Evolutionary conservation across 2,888 invertebrate species (phyloP), one percentile per base, ranked within the genome.

Genomic region (Eupithecia dodoneata): DNA sequence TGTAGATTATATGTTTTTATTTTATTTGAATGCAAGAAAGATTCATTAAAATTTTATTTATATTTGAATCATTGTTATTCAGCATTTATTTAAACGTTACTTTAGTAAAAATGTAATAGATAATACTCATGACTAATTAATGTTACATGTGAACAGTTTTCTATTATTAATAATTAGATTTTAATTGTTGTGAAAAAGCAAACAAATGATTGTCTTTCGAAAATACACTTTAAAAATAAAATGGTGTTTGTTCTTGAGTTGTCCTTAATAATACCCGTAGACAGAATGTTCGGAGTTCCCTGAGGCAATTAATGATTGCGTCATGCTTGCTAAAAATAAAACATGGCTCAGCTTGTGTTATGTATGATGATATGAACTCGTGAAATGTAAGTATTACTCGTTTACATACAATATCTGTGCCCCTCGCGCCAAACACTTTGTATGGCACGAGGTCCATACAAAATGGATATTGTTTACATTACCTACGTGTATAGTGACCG

Each of bases 221-320:
- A 12, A 63, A 30, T 18, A 30, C 63, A 30, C n/a, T 52, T 52
- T 59, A 59, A 30, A 30, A 63, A 30, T 63, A 30, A 63, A n/a
- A 30, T 12, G 4, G 4, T 63, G 30, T 63, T 63, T 18, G 18
- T 12, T 30, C 30, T 63, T 30, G 10, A 63, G 1, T 63, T 30
- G n/a, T 63, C 63, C 63, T 63, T 30, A 4, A 63, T 63, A 10
- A 63, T 30, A 63, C 10, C 10, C 59, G 59, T 18, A 59, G 9
- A 18, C 18, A 59, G 59, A 18, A 18, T 63, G 63, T 63, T 55
- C n/a, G 55, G 55, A 59, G 18, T 59, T 30, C 18, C 59, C 63
- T 63, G 30, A 4, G 10, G 63, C 63, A 63, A 63, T 63, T 63
- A 63, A 63, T 63, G 63, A 63, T 30, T 30, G 63, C 63, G 63